A percentile compares a stretch with the other conserved stretches of the same genome.
Evolutionary conservation across 2,888 invertebrate genomes (phyloP).

Genomic region (Physocephala rufipes): DNA sequence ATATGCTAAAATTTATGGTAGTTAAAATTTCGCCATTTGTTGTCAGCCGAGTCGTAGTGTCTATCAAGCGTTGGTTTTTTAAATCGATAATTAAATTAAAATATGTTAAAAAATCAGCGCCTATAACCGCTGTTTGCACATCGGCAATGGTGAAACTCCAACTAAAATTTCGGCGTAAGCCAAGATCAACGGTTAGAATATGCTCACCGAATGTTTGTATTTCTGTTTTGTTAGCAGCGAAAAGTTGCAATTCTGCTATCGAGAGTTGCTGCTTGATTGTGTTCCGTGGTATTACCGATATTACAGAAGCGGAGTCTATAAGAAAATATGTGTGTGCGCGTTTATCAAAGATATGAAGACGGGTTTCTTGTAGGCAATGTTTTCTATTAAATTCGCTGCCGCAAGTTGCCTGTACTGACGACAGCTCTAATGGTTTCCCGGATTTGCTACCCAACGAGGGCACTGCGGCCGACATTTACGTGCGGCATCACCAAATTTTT

Average conservation of each 20-base stretch:
- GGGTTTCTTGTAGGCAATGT: background rate
- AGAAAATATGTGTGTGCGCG: background rate
- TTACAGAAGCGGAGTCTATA: background rate
- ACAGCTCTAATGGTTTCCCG: background rate
- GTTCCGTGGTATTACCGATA: background rate
- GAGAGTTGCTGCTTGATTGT: background rate
- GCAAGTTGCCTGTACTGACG: background rate
- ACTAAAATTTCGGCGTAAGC: background rate
- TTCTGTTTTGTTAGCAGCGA: conserved; percentile 6
- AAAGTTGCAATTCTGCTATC: background rate
- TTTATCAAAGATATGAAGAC: background rate
- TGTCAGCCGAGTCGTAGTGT: background rate
- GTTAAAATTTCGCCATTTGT: background rate
- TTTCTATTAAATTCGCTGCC: background rate
- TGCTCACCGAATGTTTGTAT: background rate
- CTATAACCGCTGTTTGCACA: background rate
- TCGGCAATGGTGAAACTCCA: background rate
- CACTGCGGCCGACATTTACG: background rate
- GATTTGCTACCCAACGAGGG: background rate
- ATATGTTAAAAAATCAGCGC: background rate
- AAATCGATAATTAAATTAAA: background rate
- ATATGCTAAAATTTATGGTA: background rate
- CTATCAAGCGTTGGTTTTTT: background rate
- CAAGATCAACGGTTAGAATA: background rate
- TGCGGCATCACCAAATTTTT: background rate